Conservation (phyloP, 2,113 vertebrate genomes). For the Melanotaenia duboulayi region DNA sequence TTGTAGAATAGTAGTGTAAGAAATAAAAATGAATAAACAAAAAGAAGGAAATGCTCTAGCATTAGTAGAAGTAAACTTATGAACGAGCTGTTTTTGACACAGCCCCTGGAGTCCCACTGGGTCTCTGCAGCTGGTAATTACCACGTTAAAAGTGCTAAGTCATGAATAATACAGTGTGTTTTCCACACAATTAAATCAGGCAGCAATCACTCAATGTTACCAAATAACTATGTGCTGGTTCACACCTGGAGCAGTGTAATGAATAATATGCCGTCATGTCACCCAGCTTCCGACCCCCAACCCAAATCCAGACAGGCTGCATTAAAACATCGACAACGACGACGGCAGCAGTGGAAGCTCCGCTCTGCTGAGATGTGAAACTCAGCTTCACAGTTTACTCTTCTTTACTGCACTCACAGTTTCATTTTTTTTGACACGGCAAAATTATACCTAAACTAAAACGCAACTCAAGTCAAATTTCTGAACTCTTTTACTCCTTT, state of each 20-base stretch:
- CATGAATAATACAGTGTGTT: conserved; percentile 84
- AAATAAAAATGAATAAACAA: background rate
- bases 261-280: conserved; percentile 56
- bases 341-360: background rate
- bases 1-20: too few species aligned
- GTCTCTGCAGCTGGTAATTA: conserved; percentile 81
- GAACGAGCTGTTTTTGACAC: conserved; percentile 74
- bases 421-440: conserved; percentile 28
- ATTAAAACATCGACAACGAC: conserved; percentile 49
- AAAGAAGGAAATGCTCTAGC: conserved; percentile 5
- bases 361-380: conserved; percentile 18
- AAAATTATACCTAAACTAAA: too few species aligned
- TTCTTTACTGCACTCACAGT: conserved; percentile 9
- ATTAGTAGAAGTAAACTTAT: conserved; percentile 70
- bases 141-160: conserved; percentile 78
- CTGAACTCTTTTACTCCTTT: too few species aligned
- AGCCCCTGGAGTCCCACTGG: conserved; percentile 67
- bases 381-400: conserved; percentile 32
- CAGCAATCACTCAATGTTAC: conserved; percentile 84
- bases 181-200: conserved; percentile 79
- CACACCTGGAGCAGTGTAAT: conserved; percentile 71
- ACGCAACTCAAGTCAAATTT: too few species aligned
- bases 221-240: conserved; percentile 82
- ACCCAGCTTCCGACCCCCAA: background rate
- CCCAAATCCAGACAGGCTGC: conserved; percentile 34